phyloP scores from a whole-genome alignment of 1,140 invertebrate genomes.

The Acromyrmex charruanus region DNA sequence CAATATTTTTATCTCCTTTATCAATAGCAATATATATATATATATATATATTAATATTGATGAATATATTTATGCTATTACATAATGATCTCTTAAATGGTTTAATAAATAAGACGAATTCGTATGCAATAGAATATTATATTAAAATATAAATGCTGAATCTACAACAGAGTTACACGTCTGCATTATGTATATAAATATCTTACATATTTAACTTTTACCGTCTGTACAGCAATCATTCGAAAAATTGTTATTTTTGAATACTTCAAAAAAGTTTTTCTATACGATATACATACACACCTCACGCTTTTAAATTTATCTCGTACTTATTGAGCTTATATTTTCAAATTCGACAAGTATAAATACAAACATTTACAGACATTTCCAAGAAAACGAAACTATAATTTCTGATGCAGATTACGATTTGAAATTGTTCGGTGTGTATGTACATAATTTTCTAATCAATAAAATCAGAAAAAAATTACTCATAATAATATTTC shows the following conservation, averaged over 20 bases:
- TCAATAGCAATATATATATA: not conserved
- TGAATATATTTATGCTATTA: too few relatives aligned
- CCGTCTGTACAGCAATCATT: slow-evolving; percentile 43
- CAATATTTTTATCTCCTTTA: too few relatives aligned
- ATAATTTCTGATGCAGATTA: not conserved
- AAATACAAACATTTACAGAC: not conserved
- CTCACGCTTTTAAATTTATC: slow-evolving; percentile 15
- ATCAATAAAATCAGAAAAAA: not conserved
- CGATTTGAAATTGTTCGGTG: not conserved
- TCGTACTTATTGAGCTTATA: not conserved
- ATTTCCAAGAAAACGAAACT: not conserved
- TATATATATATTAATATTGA: too few relatives aligned
- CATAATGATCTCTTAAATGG: not conserved
- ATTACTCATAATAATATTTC: not conserved
- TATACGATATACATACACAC: not conserved
- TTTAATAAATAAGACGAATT: slow-evolving; percentile 54
- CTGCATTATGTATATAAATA: slow-evolving; percentile 76
- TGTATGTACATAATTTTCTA: not conserved
- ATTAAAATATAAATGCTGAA: slow-evolving; percentile 85
- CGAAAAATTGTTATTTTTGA: slow-evolving; percentile 29
- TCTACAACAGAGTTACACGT: slow-evolving; percentile 74
- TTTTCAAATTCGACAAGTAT: not conserved
- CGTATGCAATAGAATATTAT: slow-evolving; percentile 73
- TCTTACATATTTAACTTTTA: slow-evolving; percentile 84
- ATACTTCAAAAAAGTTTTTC: slow-evolving; percentile 26